phyloP scores from a whole-genome alignment of 2,797 vertebrate species.

The Pristis pectinata region DNA sequence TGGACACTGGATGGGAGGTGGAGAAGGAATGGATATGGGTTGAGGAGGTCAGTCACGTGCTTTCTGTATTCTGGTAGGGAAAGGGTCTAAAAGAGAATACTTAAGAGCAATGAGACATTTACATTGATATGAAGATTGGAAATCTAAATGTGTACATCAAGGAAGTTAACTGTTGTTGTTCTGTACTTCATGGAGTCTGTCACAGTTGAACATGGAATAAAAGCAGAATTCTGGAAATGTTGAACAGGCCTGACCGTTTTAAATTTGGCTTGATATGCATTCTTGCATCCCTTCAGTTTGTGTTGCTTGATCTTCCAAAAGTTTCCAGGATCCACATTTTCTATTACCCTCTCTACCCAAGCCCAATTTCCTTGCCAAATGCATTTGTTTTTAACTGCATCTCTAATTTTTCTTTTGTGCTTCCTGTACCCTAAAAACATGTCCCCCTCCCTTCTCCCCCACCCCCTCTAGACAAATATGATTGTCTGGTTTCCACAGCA shows the following conservation, averaged over 20 bases:
- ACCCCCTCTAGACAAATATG: no score
- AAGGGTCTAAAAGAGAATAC: not conserved
- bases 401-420: not conserved
- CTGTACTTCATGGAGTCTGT: not conserved
- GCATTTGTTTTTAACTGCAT: no score
- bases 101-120: not conserved
- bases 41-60: not conserved
- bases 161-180: not conserved
- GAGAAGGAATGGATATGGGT: not conserved
- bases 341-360: not conserved
- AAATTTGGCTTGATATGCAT: no score
- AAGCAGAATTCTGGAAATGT: not conserved
- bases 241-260: not conserved
- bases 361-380: not conserved
- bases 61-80: not conserved
- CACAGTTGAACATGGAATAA: not conserved
- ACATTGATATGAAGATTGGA: not conserved
- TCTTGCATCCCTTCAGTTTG: not conserved
- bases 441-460: no score
- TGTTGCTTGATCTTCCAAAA: not conserved
- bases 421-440: not conserved
- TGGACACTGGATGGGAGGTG: not conserved
- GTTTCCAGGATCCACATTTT: not conserved
- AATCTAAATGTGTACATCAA: not conserved
- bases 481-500: no score